Evolutionary conservation across 1,140 invertebrate genomes (phyloP), one percentile per base, ranked within the genome.

Genomic region (Brachionus rubens): DNA sequence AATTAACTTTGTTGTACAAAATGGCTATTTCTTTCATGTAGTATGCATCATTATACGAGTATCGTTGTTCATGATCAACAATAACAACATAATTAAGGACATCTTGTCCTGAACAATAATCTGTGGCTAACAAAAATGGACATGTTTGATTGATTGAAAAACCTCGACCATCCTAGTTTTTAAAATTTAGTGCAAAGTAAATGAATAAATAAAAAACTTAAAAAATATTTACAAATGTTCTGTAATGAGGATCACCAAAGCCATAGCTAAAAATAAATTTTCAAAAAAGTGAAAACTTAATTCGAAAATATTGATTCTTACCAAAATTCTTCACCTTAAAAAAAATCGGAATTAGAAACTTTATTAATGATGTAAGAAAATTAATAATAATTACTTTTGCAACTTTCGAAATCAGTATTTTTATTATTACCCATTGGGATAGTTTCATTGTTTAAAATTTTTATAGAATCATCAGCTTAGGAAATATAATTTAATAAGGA

Each of bases 231-330:
- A 72, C 68, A 72, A 72, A 72, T 16, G 68, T 33, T 50, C 43
- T 30, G 24, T 72, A 72, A 41, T 72, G 68, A 28, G 68, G 68
- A 72, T 72, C 68, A 12, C 68, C 68, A 30, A 33, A 72, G 9
- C 43, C 68, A 28, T 72, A 72, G 26, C 68, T 72, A 48, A 72
- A 72, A 7, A 56, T 6, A 56, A 12, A 9, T 33, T 3, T n/a
- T 56, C n/a, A 54, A 50, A 48, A 54, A 48, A 36, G 19, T n/a
- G n/a, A n/a, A n/a, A n/a, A n/a, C n/a, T n/a, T n/a, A n/a, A n/a
- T n/a, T n/a, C n/a, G n/a, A n/a, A n/a, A n/a, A n/a, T n/a, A n/a
- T n/a, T n/a, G n/a, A n/a, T n/a, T n/a, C 52, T 21, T 56, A 56
- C 52, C 52, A 56, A 56, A 56, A 5, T 7, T 5, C 4, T 2